Percentiles rank a stretch among this genome's conserved stretches.
These are phyloP conservation scores for Malacoctenus gilli DNA, from an alignment of 2,797 vertebrate species.

Conservation along the genomic window DNA sequence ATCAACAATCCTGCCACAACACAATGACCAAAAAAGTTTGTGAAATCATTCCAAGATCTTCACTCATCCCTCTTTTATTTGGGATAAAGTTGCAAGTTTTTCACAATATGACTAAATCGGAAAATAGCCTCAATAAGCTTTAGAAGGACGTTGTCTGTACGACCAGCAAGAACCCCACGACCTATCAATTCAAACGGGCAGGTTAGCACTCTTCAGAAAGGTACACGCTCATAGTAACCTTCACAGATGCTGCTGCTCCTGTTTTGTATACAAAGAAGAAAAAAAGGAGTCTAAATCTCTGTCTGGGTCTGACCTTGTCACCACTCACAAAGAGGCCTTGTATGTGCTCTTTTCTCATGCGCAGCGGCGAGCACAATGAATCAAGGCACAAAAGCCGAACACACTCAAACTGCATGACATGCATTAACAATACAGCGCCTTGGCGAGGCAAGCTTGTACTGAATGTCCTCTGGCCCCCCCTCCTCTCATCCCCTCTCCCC, in stretches of 20 bases:
- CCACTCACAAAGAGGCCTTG: conserved; percentile 65
- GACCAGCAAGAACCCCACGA: too few relatives aligned
- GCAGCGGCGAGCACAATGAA: conserved; percentile 63
- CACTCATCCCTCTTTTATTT: too few relatives aligned
- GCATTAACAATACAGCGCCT: conserved; percentile 70
- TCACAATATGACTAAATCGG: too few relatives aligned
- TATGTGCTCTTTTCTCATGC: conserved; percentile 62
- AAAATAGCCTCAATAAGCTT: too few relatives aligned
- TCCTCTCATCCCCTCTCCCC: conserved; percentile 30
- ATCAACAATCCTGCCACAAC: background rate
- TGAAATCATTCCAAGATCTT: too few relatives aligned
- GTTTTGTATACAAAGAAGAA: conserved; percentile 26
- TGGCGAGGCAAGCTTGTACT: conserved; percentile 68
- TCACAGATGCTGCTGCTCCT: conserved; percentile 21
- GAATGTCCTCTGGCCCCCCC: conserved; percentile 55
- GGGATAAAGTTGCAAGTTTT: too few relatives aligned
- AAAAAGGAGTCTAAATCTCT: conserved; percentile 39
- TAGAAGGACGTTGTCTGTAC: too few relatives aligned
- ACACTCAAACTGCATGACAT: conserved; percentile 69
- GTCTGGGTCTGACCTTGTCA: conserved; percentile 54
- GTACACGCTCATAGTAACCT: conserved; percentile 8
- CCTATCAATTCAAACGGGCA: too few relatives aligned
- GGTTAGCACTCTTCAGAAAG: conserved; percentile 22
- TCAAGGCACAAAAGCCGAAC: conserved; percentile 69
- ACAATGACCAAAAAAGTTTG: background rate